Percentiles rank a stretch among this genome's conserved stretches.
Evolutionary conservation across 2,888 invertebrate species (phyloP).

Genomic region (Margaritifera margaritifera): DNA sequence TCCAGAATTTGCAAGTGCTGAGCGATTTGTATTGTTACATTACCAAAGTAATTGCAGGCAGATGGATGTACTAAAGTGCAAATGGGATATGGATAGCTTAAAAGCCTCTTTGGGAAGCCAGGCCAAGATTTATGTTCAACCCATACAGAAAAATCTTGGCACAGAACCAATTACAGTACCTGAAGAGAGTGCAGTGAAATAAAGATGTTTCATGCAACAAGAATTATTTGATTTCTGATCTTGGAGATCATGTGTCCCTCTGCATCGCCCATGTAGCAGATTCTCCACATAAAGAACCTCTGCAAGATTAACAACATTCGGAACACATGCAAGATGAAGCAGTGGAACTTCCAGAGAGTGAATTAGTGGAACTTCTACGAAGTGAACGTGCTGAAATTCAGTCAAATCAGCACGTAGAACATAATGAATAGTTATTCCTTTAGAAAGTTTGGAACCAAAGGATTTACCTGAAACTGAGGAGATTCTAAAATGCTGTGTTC

Average conservation of each 20-base stretch:
- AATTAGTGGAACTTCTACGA: too few species aligned
- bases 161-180: not conserved
- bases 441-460: too few species aligned
- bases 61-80: constrained; percentile 7
- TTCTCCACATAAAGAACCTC: not conserved
- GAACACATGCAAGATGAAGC: too few species aligned
- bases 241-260: constrained; percentile 11
- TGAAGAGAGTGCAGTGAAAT: not conserved
- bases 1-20: constrained; percentile 11
- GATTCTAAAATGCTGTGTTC: too few species aligned
- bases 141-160: constrained; percentile 19
- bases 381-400: not conserved
- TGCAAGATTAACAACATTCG: too few species aligned
- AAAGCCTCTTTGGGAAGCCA: constrained; percentile 17
- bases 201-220: constrained; percentile 8
- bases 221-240: constrained; percentile 4
- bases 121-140: constrained; percentile 19
- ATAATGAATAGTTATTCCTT: too few species aligned
- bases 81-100: constrained; percentile 17
- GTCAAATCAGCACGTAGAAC: not conserved
- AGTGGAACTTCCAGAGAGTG: too few species aligned
- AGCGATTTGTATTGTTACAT: constrained; percentile 26
- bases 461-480: too few species aligned
- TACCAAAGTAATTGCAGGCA: constrained; percentile 13
- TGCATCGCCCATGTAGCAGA: not conserved